Conservation (phyloP, 2,113 vertebrate species). For the Brachirus orientalis region DNA sequence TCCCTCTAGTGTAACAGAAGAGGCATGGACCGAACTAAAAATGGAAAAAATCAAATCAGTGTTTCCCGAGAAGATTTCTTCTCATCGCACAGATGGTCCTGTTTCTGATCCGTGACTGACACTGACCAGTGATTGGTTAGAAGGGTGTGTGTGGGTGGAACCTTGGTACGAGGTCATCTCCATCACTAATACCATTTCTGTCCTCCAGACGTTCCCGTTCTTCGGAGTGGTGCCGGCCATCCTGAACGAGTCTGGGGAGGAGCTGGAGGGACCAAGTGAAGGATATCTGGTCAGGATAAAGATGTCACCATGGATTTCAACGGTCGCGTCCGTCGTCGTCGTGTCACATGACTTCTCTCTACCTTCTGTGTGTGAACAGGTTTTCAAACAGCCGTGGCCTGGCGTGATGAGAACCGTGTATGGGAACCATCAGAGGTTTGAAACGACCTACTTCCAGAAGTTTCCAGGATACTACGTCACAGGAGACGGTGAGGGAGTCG, state of each 20-base stretch:
- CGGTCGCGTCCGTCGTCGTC: too few relatives aligned
- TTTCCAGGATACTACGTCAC: conserved; percentile 98
- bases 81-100: too few relatives aligned
- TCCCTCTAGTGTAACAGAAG: too few relatives aligned
- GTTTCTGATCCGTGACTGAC: too few relatives aligned
- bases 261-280: conserved; percentile 94
- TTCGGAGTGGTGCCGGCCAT: conserved; percentile 96
- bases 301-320: neutral
- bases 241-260: conserved; percentile 93
- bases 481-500: conserved; percentile 91
- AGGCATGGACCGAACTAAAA: too few relatives aligned
- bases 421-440: conserved; percentile 90
- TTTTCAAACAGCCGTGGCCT: conserved; percentile 99
- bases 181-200: too few relatives aligned
- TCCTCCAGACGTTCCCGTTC: conserved; percentile 91
- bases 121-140: too few relatives aligned
- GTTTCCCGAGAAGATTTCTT: too few relatives aligned
- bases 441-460: conserved; percentile 94
- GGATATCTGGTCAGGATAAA: conserved; percentile 90
- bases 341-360: too few relatives aligned
- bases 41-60: too few relatives aligned
- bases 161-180: too few relatives aligned
- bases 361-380: conserved; percentile 75
- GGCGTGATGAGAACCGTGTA: conserved; percentile 95
- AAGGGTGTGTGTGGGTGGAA: too few relatives aligned